Percentiles rank a stretch among this genome's conserved stretches.
phyloP scores from a whole-genome alignment of 2,113 vertebrate genomes.

The Cercocebus atys region DNA sequence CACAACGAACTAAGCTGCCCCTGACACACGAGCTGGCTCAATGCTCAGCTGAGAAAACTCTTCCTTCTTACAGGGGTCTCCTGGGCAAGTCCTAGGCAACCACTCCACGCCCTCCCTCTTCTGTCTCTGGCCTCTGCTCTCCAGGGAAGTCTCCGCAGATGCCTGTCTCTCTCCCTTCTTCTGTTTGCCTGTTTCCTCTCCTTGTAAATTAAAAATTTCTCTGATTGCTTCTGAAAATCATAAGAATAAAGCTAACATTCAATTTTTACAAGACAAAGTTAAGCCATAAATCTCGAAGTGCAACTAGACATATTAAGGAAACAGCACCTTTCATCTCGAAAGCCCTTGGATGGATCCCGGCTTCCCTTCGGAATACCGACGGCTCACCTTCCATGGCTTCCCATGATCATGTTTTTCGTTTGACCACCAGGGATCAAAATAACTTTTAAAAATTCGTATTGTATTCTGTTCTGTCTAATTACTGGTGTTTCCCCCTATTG shows the following conservation, averaged over 20 bases:
- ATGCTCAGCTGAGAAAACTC: not conserved
- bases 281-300: not conserved
- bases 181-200: not conserved
- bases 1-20: not conserved
- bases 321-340: not conserved
- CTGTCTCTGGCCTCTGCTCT: not conserved
- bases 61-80: not conserved
- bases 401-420: not conserved
- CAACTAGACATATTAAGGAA: not conserved
- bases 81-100: not conserved
- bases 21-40: not conserved
- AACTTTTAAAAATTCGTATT: not conserved
- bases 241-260: not conserved
- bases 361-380: not conserved
- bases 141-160: not conserved
- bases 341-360: not conserved
- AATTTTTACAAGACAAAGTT: not conserved
- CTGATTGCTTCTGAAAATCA: not conserved
- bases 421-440: not conserved
- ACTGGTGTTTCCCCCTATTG: not conserved
- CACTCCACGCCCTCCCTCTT: not conserved
- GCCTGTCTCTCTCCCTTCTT: too few relatives aligned
- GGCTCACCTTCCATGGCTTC: fast-evolving
- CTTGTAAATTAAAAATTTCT: not conserved
- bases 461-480: not conserved